phyloP scores from a whole-genome alignment of 2,797 vertebrate species.

The Luscinia luscinia region DNA sequence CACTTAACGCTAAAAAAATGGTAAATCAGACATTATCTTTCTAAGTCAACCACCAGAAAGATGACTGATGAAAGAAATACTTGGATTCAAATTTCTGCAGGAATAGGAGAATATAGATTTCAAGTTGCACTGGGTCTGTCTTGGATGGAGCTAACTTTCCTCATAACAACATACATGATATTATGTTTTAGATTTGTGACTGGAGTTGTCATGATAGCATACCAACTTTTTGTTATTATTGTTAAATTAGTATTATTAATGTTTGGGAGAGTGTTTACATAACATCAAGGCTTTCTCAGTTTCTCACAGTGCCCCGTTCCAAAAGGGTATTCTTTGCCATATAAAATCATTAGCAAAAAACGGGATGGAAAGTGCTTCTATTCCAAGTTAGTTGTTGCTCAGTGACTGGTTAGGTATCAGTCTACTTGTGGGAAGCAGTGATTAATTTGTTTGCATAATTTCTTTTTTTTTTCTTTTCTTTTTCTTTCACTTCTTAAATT shows the following conservation, averaged over 20 bases:
- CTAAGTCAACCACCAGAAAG: not conserved
- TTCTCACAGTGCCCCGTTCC: not conserved
- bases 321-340: not conserved
- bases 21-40: not conserved
- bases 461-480: accelerated
- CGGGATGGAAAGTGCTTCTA: accelerated
- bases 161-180: accelerated
- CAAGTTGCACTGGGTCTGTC: not conserved
- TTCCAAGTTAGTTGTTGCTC: not conserved
- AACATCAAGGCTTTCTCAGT: not conserved
- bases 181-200: not conserved
- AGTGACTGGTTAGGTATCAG: not conserved
- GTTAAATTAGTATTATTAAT: not conserved
- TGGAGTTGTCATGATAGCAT: not conserved
- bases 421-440: not conserved
- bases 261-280: not conserved
- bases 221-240: not conserved
- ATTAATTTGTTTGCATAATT: not conserved
- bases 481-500: not conserved
- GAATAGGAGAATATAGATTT: not conserved
- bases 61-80: not conserved
- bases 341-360: not conserved
- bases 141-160: not conserved
- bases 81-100: not conserved
- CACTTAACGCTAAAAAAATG: not conserved